These are phyloP conservation scores for Antigone vipio DNA, from an alignment of 2,113 vertebrate species.

Conservation along the genomic window DNA sequence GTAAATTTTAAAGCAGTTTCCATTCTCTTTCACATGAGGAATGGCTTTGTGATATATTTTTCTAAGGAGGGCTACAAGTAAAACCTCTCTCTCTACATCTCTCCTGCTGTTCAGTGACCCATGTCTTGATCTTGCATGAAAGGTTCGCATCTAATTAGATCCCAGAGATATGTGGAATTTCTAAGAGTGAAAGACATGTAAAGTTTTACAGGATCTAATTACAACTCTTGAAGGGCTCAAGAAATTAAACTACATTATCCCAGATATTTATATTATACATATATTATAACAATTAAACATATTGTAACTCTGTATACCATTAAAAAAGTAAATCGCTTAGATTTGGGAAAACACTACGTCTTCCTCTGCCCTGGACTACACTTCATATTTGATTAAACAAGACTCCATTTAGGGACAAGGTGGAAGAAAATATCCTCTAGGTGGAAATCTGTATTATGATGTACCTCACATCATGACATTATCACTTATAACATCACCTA, in stretches of 20 bases:
- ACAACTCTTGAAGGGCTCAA: not conserved
- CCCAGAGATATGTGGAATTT: not conserved
- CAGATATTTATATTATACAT: not conserved
- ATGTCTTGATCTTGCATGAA: fast-evolving
- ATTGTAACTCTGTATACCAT: not conserved
- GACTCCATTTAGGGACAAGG: not conserved
- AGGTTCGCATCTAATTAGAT: not conserved
- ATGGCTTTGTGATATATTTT: not conserved
- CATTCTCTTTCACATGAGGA: not conserved
- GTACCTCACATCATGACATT: not conserved
- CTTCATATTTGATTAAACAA: not conserved
- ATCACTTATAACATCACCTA: not conserved
- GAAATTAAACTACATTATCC: not conserved
- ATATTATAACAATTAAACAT: not conserved
- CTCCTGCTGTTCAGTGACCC: not conserved
- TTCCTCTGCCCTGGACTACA: not conserved
- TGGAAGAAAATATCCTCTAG: not conserved
- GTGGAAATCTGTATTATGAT: not conserved
- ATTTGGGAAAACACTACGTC: not conserved
- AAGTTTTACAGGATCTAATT: not conserved
- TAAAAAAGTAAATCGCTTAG: not conserved
- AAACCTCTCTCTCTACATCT: not conserved
- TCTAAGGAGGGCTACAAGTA: not conserved
- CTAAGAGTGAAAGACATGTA: not conserved
- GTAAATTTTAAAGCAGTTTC: not conserved